Percentiles rank a stretch among this genome's conserved stretches.
These are phyloP conservation scores for Drosophila jambulina DNA, from an alignment of 1,140 invertebrate species.

Conservation along the genomic window DNA sequence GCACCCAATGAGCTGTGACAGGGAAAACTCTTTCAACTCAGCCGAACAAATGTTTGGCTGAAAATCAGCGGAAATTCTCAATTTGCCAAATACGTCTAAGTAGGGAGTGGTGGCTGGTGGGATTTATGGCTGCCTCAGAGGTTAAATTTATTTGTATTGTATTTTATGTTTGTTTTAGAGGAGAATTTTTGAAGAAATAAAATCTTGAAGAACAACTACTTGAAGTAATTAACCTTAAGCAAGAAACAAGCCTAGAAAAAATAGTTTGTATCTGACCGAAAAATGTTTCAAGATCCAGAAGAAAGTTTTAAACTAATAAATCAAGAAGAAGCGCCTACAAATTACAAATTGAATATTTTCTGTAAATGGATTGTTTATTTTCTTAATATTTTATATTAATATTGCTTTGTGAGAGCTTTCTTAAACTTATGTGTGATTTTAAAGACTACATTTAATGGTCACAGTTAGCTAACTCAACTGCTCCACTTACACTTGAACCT, in stretches of 20 bases:
- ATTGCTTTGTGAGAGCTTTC: background rate
- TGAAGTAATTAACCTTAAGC: background rate
- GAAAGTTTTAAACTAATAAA: background rate
- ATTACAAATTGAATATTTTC: background rate
- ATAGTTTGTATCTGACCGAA: too few relatives aligned
- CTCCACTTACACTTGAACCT: conserved; percentile 45
- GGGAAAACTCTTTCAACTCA: conserved; percentile 69
- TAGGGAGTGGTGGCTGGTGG: conserved; percentile 20
- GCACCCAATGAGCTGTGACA: conserved; percentile 71
- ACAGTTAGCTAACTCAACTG: conserved; percentile 55
- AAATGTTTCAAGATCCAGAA: background rate
- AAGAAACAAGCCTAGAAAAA: background rate
- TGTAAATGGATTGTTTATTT: background rate
- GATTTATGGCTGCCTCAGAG: conserved; percentile 2
- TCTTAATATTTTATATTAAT: background rate
- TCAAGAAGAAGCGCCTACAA: background rate
- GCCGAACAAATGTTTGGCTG: conserved; percentile 47
- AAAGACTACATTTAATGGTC: conserved; percentile 36
- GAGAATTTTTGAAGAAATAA: background rate
- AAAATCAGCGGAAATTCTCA: conserved; percentile 57
- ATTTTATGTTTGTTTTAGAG: background rate
- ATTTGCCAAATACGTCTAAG: conserved; percentile 40
- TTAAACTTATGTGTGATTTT: background rate
- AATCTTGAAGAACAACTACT: too few relatives aligned
- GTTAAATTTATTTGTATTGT: background rate